phyloP scores from a whole-genome alignment of 2,113 vertebrate genomes.

The Arenaria interpres region DNA sequence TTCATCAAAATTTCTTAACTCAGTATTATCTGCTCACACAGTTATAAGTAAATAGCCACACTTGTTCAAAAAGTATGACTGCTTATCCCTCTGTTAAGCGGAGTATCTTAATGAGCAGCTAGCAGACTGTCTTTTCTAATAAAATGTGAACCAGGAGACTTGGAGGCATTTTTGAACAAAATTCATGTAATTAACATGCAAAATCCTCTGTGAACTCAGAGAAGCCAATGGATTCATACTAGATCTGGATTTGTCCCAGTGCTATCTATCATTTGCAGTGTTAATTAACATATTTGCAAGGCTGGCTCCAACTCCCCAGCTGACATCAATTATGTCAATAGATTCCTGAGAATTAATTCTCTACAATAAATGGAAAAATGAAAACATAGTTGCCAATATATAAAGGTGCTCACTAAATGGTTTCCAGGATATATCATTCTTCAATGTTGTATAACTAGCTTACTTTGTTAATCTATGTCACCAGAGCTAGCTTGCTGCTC shows the following conservation, averaged over 20 bases:
- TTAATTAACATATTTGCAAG: constrained; percentile 16
- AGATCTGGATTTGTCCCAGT: constrained; percentile 4
- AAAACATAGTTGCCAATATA: background rate
- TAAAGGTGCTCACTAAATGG: background rate
- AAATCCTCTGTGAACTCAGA: background rate
- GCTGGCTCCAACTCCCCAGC: background rate
- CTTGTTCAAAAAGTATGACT: background rate
- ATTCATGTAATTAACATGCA: background rate
- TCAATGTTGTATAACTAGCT: background rate
- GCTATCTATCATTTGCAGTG: background rate
- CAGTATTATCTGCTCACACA: background rate
- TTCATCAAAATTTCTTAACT: background rate
- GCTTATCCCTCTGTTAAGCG: background rate
- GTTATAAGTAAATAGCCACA: background rate
- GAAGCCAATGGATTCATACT: background rate
- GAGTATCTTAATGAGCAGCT: background rate
- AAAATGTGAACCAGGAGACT: background rate
- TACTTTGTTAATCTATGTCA: background rate
- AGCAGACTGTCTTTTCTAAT: background rate
- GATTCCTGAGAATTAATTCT: background rate
- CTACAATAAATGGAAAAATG: background rate
- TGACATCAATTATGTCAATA: constrained; percentile 15
- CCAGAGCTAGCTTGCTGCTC: background rate
- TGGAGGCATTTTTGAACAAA: background rate
- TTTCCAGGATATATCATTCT: background rate